Evolutionary conservation across 1,140 invertebrate species (phyloP).

Genomic region (Stenopsyche tienmushanensis): DNA sequence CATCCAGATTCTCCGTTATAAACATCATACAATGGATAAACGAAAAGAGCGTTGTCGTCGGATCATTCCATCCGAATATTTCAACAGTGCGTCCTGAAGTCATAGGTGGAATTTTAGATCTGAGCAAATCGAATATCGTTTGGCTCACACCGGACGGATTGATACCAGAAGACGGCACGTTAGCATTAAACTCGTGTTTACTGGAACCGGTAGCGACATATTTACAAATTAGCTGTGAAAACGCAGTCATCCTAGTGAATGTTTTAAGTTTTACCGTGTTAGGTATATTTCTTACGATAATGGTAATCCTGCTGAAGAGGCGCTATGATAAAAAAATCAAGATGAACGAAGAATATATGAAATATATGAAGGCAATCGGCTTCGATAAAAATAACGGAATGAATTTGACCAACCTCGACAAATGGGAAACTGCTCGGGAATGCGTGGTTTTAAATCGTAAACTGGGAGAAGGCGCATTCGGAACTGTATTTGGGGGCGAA

Average conservation of each 20-base stretch:
- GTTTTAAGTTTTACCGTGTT: conserved; percentile 66
- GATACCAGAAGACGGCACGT: conserved; percentile 69
- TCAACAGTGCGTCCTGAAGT: conserved; percentile 46
- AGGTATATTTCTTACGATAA: conserved; percentile 60
- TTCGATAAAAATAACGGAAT: conserved; percentile 59
- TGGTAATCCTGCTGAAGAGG: conserved; percentile 68
- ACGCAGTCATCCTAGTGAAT: conserved; percentile 71
- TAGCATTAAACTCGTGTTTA: conserved; percentile 60
- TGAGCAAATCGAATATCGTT: conserved; percentile 59
- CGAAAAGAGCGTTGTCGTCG: conserved; percentile 58
- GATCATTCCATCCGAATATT: conserved; percentile 63
- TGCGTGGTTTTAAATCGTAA: conserved; percentile 87
- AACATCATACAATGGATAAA: conserved; percentile 71
- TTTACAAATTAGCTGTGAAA: conserved; percentile 69
- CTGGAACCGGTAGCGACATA: conserved; percentile 64
- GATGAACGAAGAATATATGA: conserved; percentile 70
- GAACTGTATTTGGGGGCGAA: conserved; percentile 84
- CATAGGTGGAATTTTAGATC: conserved; percentile 51
- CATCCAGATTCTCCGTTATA: conserved; percentile 69
- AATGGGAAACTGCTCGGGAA: conserved; percentile 84
- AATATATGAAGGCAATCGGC: conserved; percentile 73
- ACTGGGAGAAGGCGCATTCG: conserved; percentile 87
- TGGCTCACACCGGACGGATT: conserved; percentile 64
- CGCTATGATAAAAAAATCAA: conserved; percentile 73
- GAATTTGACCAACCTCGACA: conserved; percentile 64